A percentile compares a stretch with the other conserved stretches of the same genome.
These are phyloP conservation scores for Halictus rubicundus DNA, from an alignment of 1,140 invertebrate genomes.

Conservation along the genomic window DNA sequence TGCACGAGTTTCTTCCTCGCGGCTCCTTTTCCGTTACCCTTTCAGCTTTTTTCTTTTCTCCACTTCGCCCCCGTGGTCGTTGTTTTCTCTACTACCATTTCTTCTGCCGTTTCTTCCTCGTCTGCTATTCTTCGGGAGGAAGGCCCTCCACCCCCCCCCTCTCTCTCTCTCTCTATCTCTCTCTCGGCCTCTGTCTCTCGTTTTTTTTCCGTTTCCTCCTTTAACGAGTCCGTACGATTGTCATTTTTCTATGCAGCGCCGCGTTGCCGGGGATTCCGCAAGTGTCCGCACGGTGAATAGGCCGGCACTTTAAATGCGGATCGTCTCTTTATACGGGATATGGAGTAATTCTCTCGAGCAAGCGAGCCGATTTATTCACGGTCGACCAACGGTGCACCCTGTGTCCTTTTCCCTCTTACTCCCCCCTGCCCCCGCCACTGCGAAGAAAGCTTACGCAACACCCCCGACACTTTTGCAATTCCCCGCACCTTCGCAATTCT, in stretches of 20 bases:
- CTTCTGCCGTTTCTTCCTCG: no score
- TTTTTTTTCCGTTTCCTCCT: background rate
- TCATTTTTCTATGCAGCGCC: conserved; percentile 28
- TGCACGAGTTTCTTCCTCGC: background rate
- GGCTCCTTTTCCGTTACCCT: background rate
- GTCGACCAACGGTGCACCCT: background rate
- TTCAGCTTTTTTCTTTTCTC: background rate
- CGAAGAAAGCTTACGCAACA: conserved; percentile 30
- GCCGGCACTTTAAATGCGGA: conserved; percentile 38
- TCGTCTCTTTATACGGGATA: conserved; percentile 25
- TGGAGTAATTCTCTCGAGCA: conserved; percentile 37
- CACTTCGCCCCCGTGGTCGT: background rate
- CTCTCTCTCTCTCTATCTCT: background rate
- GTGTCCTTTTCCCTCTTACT: no score
- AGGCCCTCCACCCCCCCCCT: background rate
- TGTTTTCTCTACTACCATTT: no score
- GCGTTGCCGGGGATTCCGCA: background rate
- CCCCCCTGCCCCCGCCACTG: background rate
- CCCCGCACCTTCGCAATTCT: background rate
- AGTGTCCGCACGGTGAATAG: conserved; percentile 29
- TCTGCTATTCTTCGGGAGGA: no score
- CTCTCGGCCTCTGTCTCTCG: no score
- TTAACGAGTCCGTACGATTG: conserved; percentile 39
- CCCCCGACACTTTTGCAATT: background rate
- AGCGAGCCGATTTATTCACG: conserved; percentile 55